Base-by-base conservation (phyloP, 1,140 invertebrate genomes). In the Macrostomum lignano region DNA sequence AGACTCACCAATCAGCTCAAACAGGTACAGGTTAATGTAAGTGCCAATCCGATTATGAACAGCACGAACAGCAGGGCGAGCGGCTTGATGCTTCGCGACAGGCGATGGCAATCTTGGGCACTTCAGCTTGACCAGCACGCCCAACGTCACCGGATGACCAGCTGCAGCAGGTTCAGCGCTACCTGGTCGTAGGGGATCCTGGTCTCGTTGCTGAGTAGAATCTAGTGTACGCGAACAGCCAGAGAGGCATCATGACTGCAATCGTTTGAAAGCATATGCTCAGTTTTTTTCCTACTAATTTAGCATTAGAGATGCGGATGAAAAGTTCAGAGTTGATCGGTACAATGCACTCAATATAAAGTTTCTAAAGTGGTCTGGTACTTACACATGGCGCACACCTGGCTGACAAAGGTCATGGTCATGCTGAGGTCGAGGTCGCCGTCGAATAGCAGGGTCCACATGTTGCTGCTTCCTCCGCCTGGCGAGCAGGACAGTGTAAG, bases 11-110 rank as follows among this genome's bases (percentile, higher is more conserved):
- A 77, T 73, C 44, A 84, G 49, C 48, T 73, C 56, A 44, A 86
- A 84, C 30, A 88, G 67, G 55, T 79, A 86, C 7, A 72, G 55
- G 56, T 88, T 82, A 1, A 74, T 72, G 24, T 72, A 62, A 20
- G 74, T 70, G 0, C 79, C 81, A 88, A 84, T n/a, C 73, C 56
- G 7, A 84, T 66, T 28, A 88, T 58, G 37, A 81, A 79, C 4
- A 82, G 36, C 31, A 91, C 70, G 10, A 88, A 62, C 26, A 70
- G 50, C 0, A 69, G 59, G 0, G 78, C 74, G 40, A 82, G 72
- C 2, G 73, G 74, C 63, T 40, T 38, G 10, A 39, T 10, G 26
- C 14, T 7, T 14, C 10, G 14, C 6, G 17, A 35, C 6, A 39
- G 17, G 1, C n/a, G 9, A 71, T 73, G 17, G 53, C 46, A 64